Conservation (phyloP, 1,140 invertebrate species). For the Chelonus insularis region DNA sequence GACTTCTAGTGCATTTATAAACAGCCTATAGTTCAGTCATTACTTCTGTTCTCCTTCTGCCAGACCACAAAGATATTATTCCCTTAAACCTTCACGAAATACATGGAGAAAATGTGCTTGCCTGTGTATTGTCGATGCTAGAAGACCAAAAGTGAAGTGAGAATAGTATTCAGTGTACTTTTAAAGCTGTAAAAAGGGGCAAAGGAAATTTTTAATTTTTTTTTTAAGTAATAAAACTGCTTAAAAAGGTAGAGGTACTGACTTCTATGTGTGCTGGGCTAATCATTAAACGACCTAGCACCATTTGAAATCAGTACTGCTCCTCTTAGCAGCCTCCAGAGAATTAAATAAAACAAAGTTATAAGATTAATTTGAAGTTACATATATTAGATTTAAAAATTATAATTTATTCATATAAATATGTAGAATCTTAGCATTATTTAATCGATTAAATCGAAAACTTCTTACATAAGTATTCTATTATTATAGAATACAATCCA, state of each 20-base stretch:
- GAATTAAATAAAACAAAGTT: constrained; percentile 22
- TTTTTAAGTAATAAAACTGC: no score
- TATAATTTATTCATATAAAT: constrained; percentile 14
- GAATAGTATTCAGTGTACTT: no score
- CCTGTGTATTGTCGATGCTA: no score
- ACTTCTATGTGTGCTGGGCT: constrained; percentile 61
- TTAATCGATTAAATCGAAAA: constrained; percentile 13
- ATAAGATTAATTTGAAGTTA: constrained; percentile 10
- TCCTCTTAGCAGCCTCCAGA: constrained; percentile 49
- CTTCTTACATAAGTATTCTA: constrained; percentile 2
- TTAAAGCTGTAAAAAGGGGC: no score
- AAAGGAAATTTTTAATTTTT: no score
- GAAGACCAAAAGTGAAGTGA: no score
- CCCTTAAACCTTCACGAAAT: no score
- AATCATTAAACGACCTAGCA: constrained; percentile 53
- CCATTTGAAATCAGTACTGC: constrained; percentile 63
- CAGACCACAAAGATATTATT: no score
- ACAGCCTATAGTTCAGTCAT: no score
- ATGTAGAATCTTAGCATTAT: not conserved
- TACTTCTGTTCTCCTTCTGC: no score
- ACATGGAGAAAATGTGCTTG: no score
- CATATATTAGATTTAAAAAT: constrained; percentile 26
- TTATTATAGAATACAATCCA: not conserved
- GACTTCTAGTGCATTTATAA: no score
- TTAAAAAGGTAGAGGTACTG: constrained; percentile 58